A percentile compares a stretch with the other conserved stretches of the same genome.
Conservation (phyloP, 2,113 vertebrate genomes). For the Entomyzon cyanotis region DNA sequence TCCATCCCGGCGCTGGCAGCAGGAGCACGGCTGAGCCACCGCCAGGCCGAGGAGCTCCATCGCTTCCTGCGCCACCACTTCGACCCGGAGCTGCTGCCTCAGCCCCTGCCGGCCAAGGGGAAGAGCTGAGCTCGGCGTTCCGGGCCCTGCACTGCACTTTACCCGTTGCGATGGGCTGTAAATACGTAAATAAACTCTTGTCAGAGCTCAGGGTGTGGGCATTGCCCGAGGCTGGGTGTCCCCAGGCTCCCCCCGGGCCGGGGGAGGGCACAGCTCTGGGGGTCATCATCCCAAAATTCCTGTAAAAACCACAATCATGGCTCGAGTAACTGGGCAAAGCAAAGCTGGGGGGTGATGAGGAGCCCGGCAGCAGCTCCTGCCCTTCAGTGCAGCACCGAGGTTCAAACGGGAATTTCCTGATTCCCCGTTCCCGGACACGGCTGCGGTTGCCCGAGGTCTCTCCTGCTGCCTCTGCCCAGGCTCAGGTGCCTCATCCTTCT, state of each 20-base stretch:
- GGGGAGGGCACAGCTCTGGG: neutral
- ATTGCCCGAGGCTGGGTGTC: neutral
- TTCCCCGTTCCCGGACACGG: neutral
- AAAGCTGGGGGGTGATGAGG: neutral
- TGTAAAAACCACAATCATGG: fast-evolving
- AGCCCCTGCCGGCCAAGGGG: neutral
- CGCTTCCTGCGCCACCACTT: neutral
- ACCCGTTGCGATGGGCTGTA: fast-evolving
- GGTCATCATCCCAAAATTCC: neutral
- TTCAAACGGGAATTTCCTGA: fast-evolving
- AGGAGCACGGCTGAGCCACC: neutral
- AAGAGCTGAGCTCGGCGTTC: neutral
- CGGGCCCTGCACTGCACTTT: neutral
- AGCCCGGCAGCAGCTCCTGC: neutral
- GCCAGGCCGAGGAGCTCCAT: neutral
- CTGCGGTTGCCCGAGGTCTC: fast-evolving
- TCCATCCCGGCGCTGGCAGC: neutral
- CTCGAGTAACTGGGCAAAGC: neutral
- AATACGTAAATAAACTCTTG: neutral
- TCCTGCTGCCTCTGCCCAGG: neutral
- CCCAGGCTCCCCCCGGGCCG: neutral
- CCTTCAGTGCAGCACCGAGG: fast-evolving
- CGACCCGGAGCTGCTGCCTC: neutral
- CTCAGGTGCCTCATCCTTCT: fast-evolving
- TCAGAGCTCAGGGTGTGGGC: neutral